Evolutionary conservation across 2,888 invertebrate genomes (phyloP), one percentile per base, ranked within the genome.

Genomic region (Harpalus rufipes): DNA sequence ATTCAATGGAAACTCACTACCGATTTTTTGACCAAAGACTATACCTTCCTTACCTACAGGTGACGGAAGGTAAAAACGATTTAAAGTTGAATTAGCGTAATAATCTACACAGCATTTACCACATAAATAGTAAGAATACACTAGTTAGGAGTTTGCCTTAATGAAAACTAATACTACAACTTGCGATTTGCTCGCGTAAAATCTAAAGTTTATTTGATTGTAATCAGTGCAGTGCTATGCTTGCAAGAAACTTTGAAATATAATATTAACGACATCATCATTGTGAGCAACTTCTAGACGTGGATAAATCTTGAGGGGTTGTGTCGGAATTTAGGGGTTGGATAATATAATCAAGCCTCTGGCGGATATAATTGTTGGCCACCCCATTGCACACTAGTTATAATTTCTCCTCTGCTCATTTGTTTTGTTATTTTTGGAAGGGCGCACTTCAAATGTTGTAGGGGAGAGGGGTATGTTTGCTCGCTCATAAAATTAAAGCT

Each of bases 371-470:
- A 78, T 78, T 78, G 56, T 32, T 78, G 7, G 25, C 32, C 56
- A 58, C 78, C 58, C 78, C 76, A 51, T 18, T 51, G 76, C 56
- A 76, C 12, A 76, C 65, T 68, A 68, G 68, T 68, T 68, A 74
- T 74, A 76, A 76, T 44, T 76, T 56, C 76, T 44, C 76, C 51
- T 56, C 58, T 78, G 76, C 78, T 84, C 84, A 78, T 84, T 84
- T 84, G 84, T 84, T 84, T 83, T 83, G 83, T 83, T 84, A 84
- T 84, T 84, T 84, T 84, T 78, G 61, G 72, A 72, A 83, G 59
- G 59, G 76, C 25, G 82, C 41, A 61, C 41, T 76, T 32, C 12
- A 51, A 51, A 16, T 7, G 39, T 16, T 14, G 56, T 4, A 21
- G n/a, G 10, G n/a, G 18, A 21, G 61, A 0, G 41, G 16, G 32